Percentiles rank a stretch among this genome's conserved stretches.
Evolutionary conservation across 2,797 vertebrate genomes (phyloP).

Genomic region (Poecilia gillii): DNA sequence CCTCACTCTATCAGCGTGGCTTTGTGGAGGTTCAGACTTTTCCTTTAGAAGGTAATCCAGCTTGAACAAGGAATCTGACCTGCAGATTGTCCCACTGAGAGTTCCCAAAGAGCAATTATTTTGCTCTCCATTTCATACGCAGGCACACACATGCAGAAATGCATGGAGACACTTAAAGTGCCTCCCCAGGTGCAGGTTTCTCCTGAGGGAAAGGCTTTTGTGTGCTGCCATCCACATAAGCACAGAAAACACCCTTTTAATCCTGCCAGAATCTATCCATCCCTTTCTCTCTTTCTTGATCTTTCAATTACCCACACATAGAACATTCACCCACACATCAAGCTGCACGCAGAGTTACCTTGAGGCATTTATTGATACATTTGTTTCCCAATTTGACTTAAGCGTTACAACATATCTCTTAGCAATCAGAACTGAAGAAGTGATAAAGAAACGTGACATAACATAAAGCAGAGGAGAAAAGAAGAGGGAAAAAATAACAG

Average conservation of each 20-base stretch:
- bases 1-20: slow-evolving; percentile 57
- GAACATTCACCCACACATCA: slow-evolving; percentile 13
- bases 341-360: slow-evolving; percentile 13
- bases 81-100: slow-evolving; percentile 49
- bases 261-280: slow-evolving; percentile 60
- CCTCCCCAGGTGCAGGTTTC: slow-evolving; percentile 74
- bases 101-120: slow-evolving; percentile 41
- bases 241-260: slow-evolving; percentile 75
- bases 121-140: slow-evolving; percentile 29
- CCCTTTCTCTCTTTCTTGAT: slow-evolving; percentile 31
- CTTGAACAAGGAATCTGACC: slow-evolving; percentile 60
- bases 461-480: slow-evolving; percentile 24
- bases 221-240: slow-evolving; percentile 69
- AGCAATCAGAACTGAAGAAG: slow-evolving; percentile 26
- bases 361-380: slow-evolving; percentile 14
- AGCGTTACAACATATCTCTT: slow-evolving; percentile 12
- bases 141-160: slow-evolving; percentile 35
- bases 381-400: slow-evolving; percentile 9
- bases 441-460: slow-evolving; percentile 32
- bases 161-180: slow-evolving; percentile 41
- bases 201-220: slow-evolving; percentile 75
- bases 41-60: slow-evolving; percentile 70
- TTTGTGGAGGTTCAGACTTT: slow-evolving; percentile 69
- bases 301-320: slow-evolving; percentile 30
- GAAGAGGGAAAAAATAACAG: slow-evolving; percentile 44